Evolutionary conservation across 2,888 invertebrate genomes (phyloP).

Genomic region (Aplocera efformata): DNA sequence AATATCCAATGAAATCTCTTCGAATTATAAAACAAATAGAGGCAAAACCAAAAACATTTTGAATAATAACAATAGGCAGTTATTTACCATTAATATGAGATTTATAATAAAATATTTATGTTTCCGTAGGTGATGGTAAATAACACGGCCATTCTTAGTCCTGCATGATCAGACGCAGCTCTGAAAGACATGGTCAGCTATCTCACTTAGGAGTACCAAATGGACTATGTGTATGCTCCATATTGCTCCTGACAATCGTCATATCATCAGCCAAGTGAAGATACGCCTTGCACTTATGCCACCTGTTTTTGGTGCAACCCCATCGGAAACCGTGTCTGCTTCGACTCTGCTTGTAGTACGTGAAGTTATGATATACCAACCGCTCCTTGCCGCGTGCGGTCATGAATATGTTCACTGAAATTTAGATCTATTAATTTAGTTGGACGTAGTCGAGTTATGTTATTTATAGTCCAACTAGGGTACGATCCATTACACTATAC

Average conservation of each 20-base stretch:
- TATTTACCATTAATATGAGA: no score
- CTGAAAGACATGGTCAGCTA: no score
- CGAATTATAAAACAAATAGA: no score
- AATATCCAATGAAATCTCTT: no score
- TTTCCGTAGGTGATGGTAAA: no score
- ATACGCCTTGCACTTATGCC: constrained; percentile 70
- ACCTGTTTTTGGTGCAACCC: constrained; percentile 74
- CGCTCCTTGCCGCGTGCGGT: constrained; percentile 69
- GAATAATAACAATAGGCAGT: no score
- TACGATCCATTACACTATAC: no score
- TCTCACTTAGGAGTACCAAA: constrained; percentile 23
- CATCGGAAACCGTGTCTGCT: constrained; percentile 66
- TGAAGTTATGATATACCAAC: constrained; percentile 60
- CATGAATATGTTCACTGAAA: constrained; percentile 78
- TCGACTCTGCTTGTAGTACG: constrained; percentile 70
- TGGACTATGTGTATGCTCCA: constrained; percentile 67
- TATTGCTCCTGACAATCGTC: constrained; percentile 66
- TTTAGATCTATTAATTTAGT: constrained; percentile 8
- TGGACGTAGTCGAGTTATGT: not conserved
- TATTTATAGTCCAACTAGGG: no score
- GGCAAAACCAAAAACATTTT: no score
- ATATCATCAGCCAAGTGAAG: constrained; percentile 68
- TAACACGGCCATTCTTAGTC: no score
- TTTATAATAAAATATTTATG: no score
- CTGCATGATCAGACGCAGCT: no score